Evolutionary conservation across 2,113 vertebrate species (phyloP).

Genomic region (Actenoides lindsayi): DNA sequence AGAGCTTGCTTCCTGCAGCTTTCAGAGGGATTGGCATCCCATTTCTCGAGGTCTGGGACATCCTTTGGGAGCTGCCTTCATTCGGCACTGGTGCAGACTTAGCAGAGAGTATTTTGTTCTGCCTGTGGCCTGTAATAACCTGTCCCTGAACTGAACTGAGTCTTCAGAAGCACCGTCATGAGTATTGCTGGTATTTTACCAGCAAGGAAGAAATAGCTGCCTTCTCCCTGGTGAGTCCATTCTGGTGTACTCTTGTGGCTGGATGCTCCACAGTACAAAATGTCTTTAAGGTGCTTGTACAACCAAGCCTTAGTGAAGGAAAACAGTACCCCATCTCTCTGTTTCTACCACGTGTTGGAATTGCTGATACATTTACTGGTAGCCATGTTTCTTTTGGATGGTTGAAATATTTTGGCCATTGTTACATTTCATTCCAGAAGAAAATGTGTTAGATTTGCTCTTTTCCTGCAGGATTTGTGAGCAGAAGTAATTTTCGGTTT

Average conservation of each 20-base stretch:
- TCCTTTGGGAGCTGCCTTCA: not conserved
- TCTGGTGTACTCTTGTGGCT: not conserved
- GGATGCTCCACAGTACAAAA: accelerated
- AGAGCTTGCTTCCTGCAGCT: not conserved
- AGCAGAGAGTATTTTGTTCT: not conserved
- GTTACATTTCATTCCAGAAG: not conserved
- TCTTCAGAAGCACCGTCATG: not conserved
- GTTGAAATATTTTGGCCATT: not conserved
- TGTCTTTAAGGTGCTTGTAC: not conserved
- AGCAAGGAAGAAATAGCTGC: not conserved
- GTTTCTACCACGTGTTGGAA: not conserved
- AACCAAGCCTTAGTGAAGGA: not conserved
- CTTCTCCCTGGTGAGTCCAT: not conserved
- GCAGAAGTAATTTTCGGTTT: not conserved
- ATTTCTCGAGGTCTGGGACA: not conserved
- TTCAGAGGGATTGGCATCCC: not conserved
- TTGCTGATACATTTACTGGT: not conserved
- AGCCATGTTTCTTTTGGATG: not conserved
- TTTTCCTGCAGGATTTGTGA: not conserved
- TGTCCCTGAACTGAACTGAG: not conserved
- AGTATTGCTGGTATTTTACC: not conserved
- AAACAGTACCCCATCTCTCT: not conserved
- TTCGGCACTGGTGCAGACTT: not conserved
- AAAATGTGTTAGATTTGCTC: not conserved
- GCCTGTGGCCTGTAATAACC: not conserved